Conservation (phyloP, 2,797 vertebrate species). For the Danionella dracula region DNA sequence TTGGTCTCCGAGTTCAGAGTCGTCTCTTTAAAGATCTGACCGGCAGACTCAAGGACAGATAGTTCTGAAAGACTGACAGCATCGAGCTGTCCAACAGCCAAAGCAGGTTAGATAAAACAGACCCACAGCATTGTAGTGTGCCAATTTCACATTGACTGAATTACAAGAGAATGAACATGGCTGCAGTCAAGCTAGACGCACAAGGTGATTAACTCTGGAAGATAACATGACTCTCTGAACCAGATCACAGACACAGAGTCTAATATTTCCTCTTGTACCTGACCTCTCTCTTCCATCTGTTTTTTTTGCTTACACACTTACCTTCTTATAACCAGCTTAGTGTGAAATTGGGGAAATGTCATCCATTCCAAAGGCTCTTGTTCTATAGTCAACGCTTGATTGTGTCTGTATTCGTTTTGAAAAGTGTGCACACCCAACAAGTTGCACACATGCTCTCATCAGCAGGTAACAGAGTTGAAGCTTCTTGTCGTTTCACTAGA, state of each 20-base stretch:
- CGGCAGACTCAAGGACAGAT: background rate
- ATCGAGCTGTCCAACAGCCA: background rate
- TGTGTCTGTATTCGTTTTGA: conserved; percentile 8
- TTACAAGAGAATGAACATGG: conserved; percentile 17
- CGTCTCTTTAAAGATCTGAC: background rate
- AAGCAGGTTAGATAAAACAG: background rate
- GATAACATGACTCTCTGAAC: conserved; percentile 36
- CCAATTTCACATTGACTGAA: conserved; percentile 41
- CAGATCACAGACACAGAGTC: conserved; percentile 6
- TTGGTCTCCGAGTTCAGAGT: too few relatives aligned
- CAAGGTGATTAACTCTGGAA: conserved; percentile 38
- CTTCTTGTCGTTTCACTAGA: background rate
- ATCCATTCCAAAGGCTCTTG: conserved; percentile 32
- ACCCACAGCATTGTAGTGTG: conserved; percentile 1
- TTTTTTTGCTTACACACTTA: conserved; percentile 21
- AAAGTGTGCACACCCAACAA: background rate
- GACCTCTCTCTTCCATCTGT: background rate
- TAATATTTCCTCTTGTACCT: conserved; percentile 12
- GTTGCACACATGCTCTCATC: conserved; percentile 28
- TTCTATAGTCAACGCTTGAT: conserved; percentile 23
- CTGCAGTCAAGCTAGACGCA: conserved; percentile 23
- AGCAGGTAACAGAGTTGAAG: conserved; percentile 23
- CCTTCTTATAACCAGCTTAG: conserved; percentile 34
- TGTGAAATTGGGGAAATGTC: conserved; percentile 49
- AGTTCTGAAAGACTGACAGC: background rate